Conservation (phyloP, 2,888 invertebrate genomes). For the Zaprionus bogoriensis region DNA sequence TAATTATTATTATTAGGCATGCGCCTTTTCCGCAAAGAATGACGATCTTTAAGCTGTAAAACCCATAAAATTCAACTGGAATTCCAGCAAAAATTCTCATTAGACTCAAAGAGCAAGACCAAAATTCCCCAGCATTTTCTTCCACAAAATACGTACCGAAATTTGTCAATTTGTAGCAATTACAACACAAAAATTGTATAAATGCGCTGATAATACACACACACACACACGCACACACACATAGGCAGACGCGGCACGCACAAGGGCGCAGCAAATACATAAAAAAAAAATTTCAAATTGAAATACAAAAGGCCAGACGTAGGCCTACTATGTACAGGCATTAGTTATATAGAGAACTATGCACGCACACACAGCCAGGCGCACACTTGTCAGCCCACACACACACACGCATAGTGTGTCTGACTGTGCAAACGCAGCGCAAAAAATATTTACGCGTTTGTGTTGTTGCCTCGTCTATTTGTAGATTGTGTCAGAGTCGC, state of each 20-base stretch:
- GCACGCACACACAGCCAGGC: background rate
- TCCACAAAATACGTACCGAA: background rate
- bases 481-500: conserved; percentile 61
- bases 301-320: conserved; percentile 8
- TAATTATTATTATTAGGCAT: no score
- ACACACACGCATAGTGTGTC: background rate
- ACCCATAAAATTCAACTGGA: background rate
- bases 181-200: conserved; percentile 42
- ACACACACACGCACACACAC: conserved; percentile 9
- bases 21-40: no score
- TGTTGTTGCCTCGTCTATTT: conserved; percentile 30
- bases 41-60: background rate
- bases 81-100: background rate
- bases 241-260: conserved; percentile 40
- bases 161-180: conserved; percentile 49
- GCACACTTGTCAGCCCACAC: conserved; percentile 14
- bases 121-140: background rate
- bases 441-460: conserved; percentile 13
- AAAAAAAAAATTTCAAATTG: conserved; percentile 13
- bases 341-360: conserved; percentile 23
- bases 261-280: conserved; percentile 52
- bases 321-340: conserved; percentile 26
- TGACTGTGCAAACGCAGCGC: conserved; percentile 38
- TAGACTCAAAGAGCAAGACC: no score
- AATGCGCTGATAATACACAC: conserved; percentile 51